phyloP scores from a whole-genome alignment of 2,888 invertebrate genomes.

The Phalangium opilio region DNA sequence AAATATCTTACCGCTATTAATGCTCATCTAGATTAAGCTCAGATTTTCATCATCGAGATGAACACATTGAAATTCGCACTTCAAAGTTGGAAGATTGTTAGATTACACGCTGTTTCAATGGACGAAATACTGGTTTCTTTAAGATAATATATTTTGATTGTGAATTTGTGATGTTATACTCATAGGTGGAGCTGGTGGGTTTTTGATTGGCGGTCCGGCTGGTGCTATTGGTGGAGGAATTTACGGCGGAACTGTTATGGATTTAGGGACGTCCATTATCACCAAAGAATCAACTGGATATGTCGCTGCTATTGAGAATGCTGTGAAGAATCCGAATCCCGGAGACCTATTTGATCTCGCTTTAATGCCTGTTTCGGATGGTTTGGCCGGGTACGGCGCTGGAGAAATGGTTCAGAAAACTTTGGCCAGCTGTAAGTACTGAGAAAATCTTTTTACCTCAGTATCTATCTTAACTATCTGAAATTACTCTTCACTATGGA shows the following conservation, averaged over 20 bases:
- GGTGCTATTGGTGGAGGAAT: conserved; percentile 2
- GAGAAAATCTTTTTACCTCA: neutral
- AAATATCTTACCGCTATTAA: no score
- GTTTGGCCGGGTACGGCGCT: neutral
- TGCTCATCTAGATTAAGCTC: no score
- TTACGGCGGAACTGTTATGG: neutral
- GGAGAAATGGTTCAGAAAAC: neutral
- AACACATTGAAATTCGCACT: no score
- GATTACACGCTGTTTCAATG: no score
- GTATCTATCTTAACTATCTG: neutral
- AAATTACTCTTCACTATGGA: neutral
- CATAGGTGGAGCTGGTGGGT: neutral
- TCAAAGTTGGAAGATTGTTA: no score
- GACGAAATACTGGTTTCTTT: no score
- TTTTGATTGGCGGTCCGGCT: neutral
- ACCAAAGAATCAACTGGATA: neutral
- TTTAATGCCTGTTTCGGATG: neutral
- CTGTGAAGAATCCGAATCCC: conserved; percentile 1
- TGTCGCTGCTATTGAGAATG: conserved; percentile 2
- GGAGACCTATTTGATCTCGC: conserved; percentile 4
- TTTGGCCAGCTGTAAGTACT: neutral
- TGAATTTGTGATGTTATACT: no score
- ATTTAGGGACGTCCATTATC: neutral
- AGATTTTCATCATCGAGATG: no score
- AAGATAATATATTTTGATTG: no score